Evolutionary conservation across 2,113 vertebrate species (phyloP).

Genomic region (Zosterops hypoxanthus): DNA sequence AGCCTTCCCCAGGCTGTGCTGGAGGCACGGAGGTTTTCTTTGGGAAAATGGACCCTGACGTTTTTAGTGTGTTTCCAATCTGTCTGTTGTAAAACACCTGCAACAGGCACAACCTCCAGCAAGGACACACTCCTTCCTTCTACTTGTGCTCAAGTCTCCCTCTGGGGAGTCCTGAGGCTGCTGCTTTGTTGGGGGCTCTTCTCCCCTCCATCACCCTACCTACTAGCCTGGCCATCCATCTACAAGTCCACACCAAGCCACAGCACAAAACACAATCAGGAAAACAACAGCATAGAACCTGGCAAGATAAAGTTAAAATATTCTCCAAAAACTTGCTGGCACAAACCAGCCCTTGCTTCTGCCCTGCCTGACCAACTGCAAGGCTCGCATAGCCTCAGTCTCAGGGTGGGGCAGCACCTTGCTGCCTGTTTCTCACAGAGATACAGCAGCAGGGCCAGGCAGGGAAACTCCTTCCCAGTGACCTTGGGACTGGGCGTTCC

Average conservation of each 20-base stretch:
- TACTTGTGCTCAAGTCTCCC: background rate
- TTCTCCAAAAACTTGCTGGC: background rate
- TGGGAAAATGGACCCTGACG: background rate
- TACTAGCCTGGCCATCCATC: background rate
- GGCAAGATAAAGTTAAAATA: background rate
- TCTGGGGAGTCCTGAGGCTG: background rate
- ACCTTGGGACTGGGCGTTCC: background rate
- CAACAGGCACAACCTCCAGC: background rate
- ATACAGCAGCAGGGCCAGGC: background rate
- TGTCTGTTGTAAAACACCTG: background rate
- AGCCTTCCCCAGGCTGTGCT: background rate
- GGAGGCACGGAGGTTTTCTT: background rate
- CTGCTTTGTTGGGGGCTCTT: background rate
- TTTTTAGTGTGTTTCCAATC: background rate
- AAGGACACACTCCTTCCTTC: background rate
- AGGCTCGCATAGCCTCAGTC: background rate
- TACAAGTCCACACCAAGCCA: background rate
- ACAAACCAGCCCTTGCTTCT: background rate
- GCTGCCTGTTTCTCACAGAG: background rate
- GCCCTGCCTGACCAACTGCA: background rate
- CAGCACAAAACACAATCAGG: background rate
- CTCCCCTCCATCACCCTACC: background rate
- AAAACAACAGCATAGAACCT: background rate
- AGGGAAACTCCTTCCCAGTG: background rate
- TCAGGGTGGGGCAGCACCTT: rapidly evolving